These are phyloP conservation scores for Scytalopus superciliaris DNA, from an alignment of 2,113 vertebrate species.

Conservation along the genomic window DNA sequence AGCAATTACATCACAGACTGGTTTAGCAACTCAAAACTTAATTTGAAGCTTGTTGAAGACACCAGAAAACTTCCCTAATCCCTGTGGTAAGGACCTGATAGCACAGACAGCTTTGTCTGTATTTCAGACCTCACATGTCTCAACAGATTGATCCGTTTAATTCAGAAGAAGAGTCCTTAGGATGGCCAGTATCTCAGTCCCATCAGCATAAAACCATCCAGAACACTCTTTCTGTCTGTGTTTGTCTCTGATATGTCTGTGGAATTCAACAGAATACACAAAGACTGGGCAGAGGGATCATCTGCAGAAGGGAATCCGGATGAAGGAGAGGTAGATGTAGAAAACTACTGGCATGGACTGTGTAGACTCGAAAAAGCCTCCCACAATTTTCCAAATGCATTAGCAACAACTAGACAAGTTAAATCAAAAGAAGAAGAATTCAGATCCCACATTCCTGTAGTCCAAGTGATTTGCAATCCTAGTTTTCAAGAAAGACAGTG, in stretches of 20 bases:
- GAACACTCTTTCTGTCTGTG: slow-evolving; percentile 81
- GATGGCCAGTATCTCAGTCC: slow-evolving; percentile 83
- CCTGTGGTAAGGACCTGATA: neutral
- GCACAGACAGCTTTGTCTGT: neutral
- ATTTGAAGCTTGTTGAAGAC: neutral
- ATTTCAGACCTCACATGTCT: neutral
- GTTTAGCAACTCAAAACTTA: neutral
- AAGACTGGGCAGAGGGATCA: slow-evolving; percentile 80
- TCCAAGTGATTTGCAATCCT: slow-evolving; percentile 87
- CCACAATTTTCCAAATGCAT: slow-evolving; percentile 73
- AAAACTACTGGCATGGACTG: slow-evolving; percentile 79
- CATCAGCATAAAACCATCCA: slow-evolving; percentile 81
- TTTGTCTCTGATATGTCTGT: slow-evolving; percentile 80
- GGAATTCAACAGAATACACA: slow-evolving; percentile 77
- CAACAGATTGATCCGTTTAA: slow-evolving; percentile 86
- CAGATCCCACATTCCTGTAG: slow-evolving; percentile 80
- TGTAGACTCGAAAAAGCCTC: slow-evolving; percentile 86
- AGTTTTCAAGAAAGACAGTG: slow-evolving; percentile 84
- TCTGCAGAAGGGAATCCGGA: slow-evolving; percentile 82
- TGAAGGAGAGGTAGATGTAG: slow-evolving; percentile 79
- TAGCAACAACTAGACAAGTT: slow-evolving; percentile 74
- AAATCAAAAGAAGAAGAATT: slow-evolving; percentile 82
- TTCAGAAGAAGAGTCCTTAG: slow-evolving; percentile 83
- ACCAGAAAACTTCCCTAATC: neutral
- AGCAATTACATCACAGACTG: neutral